Base-by-base conservation (phyloP, 2,888 invertebrate species). In the Drosophila nr. fundita region DNA sequence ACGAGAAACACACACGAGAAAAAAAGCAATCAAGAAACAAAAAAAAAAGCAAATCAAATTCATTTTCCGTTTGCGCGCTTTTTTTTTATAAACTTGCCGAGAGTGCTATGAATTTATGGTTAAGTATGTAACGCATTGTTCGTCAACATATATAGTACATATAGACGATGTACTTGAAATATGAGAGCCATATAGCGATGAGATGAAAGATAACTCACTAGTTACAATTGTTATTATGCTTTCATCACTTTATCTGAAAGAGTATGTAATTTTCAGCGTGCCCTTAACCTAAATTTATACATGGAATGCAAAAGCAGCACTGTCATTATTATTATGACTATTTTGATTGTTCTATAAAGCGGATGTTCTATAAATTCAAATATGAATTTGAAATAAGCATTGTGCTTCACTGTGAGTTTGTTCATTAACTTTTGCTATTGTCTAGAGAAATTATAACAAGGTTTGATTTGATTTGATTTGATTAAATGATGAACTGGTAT, bases 401-500 rank as follows among this genome's bases (percentile, higher is more conserved):
- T 40, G 32, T 32, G 10, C 27, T 61, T 58, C 36, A 49, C 32
- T 49, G 67, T 42, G 40, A 72, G 45, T 29, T 65, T 57, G 30
- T 57, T 60, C 24, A 38, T 27, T 53, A 55, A 45, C 29, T 45
- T 45, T 54, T 18, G 34, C 59, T 32, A 78, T 77, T 76, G 73
- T 77, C 27, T 30, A 45, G 57, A 36, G 34, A 53, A 78, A 72
- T 38, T 80, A 50, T 72, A 58, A 60, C 78, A 63, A 62, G 60
- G 13, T 45, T 45, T 45, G 21, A 21, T 45, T 45, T 11, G 34
- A 15, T 27, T 52, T 52, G 36, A n/a, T 77, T 52, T 57, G 66
- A 80, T 80, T 80, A 68, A 67, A 52, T 78, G 61, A 80, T 64
- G 45, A 21, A 52, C 60, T 63, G 63, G 76, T 76, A 76, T 45